Base-by-base conservation (phyloP, 2,888 invertebrate species). In the Pyrrhia umbra region DNA sequence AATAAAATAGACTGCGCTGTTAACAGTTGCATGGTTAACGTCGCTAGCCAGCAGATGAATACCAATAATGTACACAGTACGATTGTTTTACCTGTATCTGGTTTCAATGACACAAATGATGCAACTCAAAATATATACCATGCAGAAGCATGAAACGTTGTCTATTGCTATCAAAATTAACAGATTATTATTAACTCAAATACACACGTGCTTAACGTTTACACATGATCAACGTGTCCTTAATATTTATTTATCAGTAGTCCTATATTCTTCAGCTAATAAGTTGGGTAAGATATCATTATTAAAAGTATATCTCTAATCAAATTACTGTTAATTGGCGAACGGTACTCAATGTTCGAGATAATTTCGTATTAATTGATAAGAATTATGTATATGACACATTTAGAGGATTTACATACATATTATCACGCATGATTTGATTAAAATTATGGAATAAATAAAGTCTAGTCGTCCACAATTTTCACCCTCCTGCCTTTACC, bases 261-360 rank as follows among this genome's bases (percentile, higher is more conserved):
- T 46, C 39, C 8, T n/a, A 52, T 27, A 65, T 52, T 18, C 20
- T 37, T 37, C n/a, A 46, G 18, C 18, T 46, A 34, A 47, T 47
- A 40, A 54, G n/a, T 8, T 37, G 39, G n/a, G 23, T 8, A 65
- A 40, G 21, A 54, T 66, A 72, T 42, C 52, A 73, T 49, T n/a
- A 37, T 46, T 46, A 63, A 18, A 47, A 66, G 51, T 49, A 73
- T 49, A 34, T 47, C 27, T 51, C 13, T 65, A 47, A 49, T 73
- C 66, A 39, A 49, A 65, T 68, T 73, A 68, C 73, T 74, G 67
- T 54, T 68, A 66, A 66, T 68, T 68, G 67, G 30, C 16, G n/a
- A 66, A 49, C 20, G n/a, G n/a, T n/a, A n/a, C n/a, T n/a, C n/a
- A 66, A 68, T 73, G 47, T 73, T 16, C 37, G 21, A 40, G 74